Evolutionary conservation across 1,140 invertebrate genomes (phyloP).

Genomic region (Pogonognathellus flavescens): DNA sequence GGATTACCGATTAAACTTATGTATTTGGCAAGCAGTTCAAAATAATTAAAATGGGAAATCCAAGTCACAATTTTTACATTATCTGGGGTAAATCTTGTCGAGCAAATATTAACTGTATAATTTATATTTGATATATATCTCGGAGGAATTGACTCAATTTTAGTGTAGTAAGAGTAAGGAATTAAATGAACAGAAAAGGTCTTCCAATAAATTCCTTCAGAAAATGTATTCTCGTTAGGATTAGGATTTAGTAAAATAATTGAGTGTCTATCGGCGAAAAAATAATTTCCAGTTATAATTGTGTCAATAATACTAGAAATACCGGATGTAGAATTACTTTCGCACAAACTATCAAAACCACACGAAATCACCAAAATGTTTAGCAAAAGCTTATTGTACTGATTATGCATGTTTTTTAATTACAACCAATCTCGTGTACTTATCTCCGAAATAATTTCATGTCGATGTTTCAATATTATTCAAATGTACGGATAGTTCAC

Average conservation of each 20-base stretch:
- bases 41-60: no score
- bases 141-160: not conserved
- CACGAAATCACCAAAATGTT: no score
- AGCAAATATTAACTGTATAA: not conserved
- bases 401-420: no score
- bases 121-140: not conserved
- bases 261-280: not conserved
- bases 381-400: no score
- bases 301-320: not conserved
- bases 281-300: not conserved
- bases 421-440: no score
- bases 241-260: no score
- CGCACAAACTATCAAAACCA: no score
- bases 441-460: no score
- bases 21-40: not conserved
- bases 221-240: not conserved
- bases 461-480: no score
- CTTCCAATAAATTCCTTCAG: not conserved
- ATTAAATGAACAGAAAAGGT: not conserved
- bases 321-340: no score
- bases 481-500: no score
- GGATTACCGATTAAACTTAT: not conserved
- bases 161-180: constrained; percentile 9
- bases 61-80: not conserved
- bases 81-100: not conserved